Conservation (phyloP, 2,797 vertebrate species). For the Nannoperca obscura region DNA sequence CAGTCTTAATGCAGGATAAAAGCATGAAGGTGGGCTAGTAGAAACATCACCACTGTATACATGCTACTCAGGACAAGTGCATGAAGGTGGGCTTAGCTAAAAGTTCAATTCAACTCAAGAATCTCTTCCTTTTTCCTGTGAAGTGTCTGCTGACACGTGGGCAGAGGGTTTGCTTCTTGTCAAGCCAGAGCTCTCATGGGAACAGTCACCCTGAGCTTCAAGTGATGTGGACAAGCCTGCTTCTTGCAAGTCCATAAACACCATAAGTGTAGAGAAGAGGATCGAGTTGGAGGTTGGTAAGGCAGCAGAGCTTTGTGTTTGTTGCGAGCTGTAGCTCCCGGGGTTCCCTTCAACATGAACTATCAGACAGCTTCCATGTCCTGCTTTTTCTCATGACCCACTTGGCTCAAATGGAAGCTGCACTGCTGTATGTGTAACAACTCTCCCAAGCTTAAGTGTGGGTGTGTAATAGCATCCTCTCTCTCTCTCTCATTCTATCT, state of each 20-base stretch:
- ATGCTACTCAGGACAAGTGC: not conserved
- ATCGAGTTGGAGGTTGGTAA: slow-evolving; percentile 3
- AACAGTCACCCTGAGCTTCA: slow-evolving; percentile 42
- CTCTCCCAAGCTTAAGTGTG: slow-evolving; percentile 33
- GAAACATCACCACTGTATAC: not conserved
- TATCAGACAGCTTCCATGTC: slow-evolving; percentile 17
- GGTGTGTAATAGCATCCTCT: slow-evolving; percentile 53
- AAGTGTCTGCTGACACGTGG: slow-evolving; percentile 3
- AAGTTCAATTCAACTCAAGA: slow-evolving; percentile 15
- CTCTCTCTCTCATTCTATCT: slow-evolving; percentile 2
- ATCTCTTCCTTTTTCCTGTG: slow-evolving; percentile 17
- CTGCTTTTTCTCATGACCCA: slow-evolving; percentile 57
- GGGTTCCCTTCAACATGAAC: slow-evolving; percentile 27
- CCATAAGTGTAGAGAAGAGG: slow-evolving; percentile 30
- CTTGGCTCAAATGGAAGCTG: slow-evolving; percentile 49
- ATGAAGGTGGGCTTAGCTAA: not conserved
- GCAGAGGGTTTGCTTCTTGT: slow-evolving; percentile 30
- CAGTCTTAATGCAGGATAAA: not conserved
- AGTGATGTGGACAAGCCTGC: slow-evolving; percentile 39
- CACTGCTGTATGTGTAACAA: slow-evolving; percentile 18
- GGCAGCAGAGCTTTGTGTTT: slow-evolving; percentile 8
- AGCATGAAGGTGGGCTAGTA: not conserved
- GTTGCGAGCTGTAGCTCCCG: slow-evolving; percentile 18
- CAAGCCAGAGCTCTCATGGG: slow-evolving; percentile 53
- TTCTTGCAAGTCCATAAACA: slow-evolving; percentile 21